phyloP scores from a whole-genome alignment of 2,888 invertebrate genomes.

The Cerceris rybyensis region DNA sequence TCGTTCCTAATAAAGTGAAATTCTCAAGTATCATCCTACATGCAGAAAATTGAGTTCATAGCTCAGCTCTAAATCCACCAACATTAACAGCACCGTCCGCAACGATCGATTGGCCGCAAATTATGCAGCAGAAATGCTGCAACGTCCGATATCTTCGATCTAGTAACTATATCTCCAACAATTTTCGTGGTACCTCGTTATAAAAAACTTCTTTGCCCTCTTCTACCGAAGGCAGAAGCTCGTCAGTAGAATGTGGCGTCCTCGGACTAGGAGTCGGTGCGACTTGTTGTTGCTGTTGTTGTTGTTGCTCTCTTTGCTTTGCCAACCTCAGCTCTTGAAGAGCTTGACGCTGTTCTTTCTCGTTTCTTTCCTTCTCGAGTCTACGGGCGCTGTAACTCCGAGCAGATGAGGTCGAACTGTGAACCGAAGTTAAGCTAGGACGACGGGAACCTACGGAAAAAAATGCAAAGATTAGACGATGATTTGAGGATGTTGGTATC shows the following conservation, averaged over 20 bases:
- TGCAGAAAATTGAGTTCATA: no score
- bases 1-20: no score
- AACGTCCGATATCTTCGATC: no score
- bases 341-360: constrained; percentile 90
- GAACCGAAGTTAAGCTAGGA: constrained; percentile 93
- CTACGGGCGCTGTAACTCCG: constrained; percentile 91
- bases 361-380: constrained; percentile 91
- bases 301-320: constrained; percentile 86
- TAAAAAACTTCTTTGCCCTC: constrained; percentile 89
- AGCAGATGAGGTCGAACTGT: constrained; percentile 92
- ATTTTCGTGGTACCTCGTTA: constrained; percentile 70
- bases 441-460: constrained; percentile 89
- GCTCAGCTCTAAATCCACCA: no score
- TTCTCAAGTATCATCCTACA: no score
- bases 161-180: neutral
- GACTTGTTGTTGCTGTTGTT: constrained; percentile 81
- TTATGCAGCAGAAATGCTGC: no score
- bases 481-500: neutral
- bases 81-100: no score
- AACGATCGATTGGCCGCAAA: no score
- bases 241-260: constrained; percentile 92
- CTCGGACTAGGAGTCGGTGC: constrained; percentile 88
- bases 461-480: neutral
- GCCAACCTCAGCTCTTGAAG: constrained; percentile 89
- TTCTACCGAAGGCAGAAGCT: constrained; percentile 90